Evolutionary conservation across 1,140 invertebrate genomes (phyloP).

Genomic region (Stegodyphus dumicola): DNA sequence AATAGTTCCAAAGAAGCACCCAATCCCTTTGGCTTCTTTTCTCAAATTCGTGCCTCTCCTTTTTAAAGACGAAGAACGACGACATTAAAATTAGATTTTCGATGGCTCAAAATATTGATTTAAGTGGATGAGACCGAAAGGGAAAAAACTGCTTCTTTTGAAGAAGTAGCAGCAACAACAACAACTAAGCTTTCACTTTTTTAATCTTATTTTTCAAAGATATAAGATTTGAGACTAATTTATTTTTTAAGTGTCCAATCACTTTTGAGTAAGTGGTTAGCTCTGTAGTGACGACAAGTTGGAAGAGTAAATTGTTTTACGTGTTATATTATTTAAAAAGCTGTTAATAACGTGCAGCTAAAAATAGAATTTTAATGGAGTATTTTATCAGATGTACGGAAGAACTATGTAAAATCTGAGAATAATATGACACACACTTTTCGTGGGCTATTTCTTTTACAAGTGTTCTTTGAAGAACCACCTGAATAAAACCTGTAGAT

Average conservation of each 20-base stretch:
- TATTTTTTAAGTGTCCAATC: neutral
- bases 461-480: too few relatives aligned
- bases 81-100: constrained; percentile 45
- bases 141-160: neutral
- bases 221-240: neutral
- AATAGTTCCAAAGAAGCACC: neutral
- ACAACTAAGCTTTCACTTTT: neutral
- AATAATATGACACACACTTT: too few relatives aligned
- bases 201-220: neutral
- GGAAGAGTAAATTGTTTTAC: neutral
- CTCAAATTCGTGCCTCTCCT: neutral
- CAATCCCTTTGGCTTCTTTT: neutral
- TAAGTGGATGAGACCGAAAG: constrained; percentile 12
- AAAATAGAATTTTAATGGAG: too few relatives aligned
- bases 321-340: too few relatives aligned
- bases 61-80: neutral
- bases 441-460: too few relatives aligned
- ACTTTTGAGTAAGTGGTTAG: neutral
- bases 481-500: too few relatives aligned
- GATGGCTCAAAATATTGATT: constrained; percentile 24
- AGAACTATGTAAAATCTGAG: too few relatives aligned
- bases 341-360: too few relatives aligned
- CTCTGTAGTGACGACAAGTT: neutral
- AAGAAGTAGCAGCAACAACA: neutral
- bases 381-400: too few relatives aligned